These are phyloP conservation scores for Gorsachius goisagi DNA, from an alignment of 2,113 vertebrate species.

Conservation along the genomic window DNA sequence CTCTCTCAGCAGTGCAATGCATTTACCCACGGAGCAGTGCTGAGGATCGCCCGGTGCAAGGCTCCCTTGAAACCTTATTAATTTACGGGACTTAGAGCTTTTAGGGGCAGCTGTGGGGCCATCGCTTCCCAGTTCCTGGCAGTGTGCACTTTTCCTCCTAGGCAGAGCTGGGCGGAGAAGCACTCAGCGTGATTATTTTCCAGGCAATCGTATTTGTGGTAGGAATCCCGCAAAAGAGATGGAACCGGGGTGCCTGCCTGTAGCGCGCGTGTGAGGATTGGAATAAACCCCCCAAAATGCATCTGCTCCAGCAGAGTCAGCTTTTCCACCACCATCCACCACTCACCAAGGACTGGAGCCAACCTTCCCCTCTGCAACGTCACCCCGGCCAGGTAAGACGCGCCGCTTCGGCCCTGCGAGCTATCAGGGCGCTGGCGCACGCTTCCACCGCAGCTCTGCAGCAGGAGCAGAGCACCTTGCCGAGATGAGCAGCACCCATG, in stretches of 20 bases:
- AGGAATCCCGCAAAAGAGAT: background rate
- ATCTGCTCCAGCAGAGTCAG: background rate
- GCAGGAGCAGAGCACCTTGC: background rate
- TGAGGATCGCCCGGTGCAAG: too few relatives aligned
- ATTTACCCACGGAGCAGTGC: background rate
- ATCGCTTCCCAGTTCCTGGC: background rate
- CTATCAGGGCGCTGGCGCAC: background rate
- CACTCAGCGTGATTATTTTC: background rate
- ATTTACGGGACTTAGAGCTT: background rate
- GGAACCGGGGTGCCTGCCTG: background rate
- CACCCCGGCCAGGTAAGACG: background rate
- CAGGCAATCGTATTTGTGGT: background rate
- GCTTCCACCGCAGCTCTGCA: background rate
- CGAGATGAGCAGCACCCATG: background rate
- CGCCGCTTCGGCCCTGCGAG: background rate
- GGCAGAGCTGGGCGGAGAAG: background rate
- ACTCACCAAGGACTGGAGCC: fast-evolving
- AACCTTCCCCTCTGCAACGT: background rate
- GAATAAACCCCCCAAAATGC: background rate
- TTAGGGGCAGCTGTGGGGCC: background rate
- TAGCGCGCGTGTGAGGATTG: fast-evolving
- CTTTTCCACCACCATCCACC: background rate
- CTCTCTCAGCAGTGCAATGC: background rate
- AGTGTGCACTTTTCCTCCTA: background rate
- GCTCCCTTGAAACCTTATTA: background rate